These are phyloP conservation scores for Pandion haliaetus DNA, from an alignment of 2,113 vertebrate genomes.

Conservation along the genomic window DNA sequence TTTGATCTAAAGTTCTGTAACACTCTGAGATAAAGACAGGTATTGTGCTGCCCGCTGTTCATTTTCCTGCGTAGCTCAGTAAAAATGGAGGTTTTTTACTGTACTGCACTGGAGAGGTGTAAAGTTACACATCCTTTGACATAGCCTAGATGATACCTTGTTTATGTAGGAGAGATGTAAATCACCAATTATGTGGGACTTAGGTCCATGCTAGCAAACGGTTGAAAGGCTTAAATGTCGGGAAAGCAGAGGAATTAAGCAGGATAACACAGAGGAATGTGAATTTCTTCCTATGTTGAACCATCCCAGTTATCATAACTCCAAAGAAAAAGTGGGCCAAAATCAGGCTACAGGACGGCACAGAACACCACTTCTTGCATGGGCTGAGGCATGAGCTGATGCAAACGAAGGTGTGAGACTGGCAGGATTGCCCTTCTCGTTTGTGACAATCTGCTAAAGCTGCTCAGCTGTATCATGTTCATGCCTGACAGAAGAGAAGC, in stretches of 20 bases:
- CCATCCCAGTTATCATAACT: no score
- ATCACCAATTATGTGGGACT: background rate
- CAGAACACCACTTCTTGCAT: accelerated
- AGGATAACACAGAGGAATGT: background rate
- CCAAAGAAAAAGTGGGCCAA: background rate
- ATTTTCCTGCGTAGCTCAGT: background rate
- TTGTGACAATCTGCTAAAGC: background rate
- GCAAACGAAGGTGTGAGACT: background rate
- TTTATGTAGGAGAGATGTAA: background rate
- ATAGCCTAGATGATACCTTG: background rate
- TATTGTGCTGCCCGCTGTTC: background rate
- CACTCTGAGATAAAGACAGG: background rate
- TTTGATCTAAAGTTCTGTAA: background rate
- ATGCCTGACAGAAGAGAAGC: background rate
- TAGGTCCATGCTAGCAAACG: no score
- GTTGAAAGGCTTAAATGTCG: background rate
- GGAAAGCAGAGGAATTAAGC: background rate
- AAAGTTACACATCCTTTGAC: no score
- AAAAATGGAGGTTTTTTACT: accelerated
- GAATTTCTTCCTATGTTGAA: background rate
- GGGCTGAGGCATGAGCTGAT: background rate
- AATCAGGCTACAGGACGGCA: background rate
- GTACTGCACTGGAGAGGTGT: background rate
- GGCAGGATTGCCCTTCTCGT: background rate
- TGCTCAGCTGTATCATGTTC: background rate